Base-by-base conservation (phyloP, 2,888 invertebrate species). In the Conomelus anceps region DNA sequence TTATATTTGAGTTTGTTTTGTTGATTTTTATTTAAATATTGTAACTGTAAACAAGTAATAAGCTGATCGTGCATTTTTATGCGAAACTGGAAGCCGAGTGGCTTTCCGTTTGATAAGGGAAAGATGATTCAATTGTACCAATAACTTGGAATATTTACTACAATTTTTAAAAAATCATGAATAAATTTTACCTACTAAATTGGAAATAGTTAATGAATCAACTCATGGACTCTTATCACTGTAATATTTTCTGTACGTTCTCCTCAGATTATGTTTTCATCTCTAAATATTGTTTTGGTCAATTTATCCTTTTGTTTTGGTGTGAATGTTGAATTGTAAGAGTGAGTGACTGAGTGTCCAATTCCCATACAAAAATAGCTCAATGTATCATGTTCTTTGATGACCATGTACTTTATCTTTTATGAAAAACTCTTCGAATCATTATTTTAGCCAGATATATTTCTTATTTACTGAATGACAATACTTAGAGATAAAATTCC, bases 191-290 rank as follows among this genome's bases (percentile, higher is more conserved):
- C 34, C 34, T 3, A 63, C n/a, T n/a, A 3, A 63, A 63, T 63
- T 63, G 1, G n/a, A n/a, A 63, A 3, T 63, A n/a, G 1, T n/a
- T 63, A 6, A 63, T n/a, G 7, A 63, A 63, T 63, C 63, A 63
- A 63, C 63, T 63, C n/a, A 63, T 63, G 63, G 63, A 24, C 84
- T 89, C 23, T 63, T 88, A 22, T 90, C 90, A 90, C 90, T 90
- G 90, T 89, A 90, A 90, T 88, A 89, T 89, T 88, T 89, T 90
- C 90, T 90, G 90, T 90, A 90, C 86, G 86, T 89, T 87, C 89
- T 85, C 89, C 89, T 23, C 29, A 23, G 22, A 85, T 26, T n/a
- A 9, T 13, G n/a, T 63, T 63, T n/a, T 23, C n/a, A 85, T 85
- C 22, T 85, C 0, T 23, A 17, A 85, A 26, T 86, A 22, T 23